Base-by-base conservation (phyloP, 2,888 invertebrate genomes). In the Diarsia rubi region DNA sequence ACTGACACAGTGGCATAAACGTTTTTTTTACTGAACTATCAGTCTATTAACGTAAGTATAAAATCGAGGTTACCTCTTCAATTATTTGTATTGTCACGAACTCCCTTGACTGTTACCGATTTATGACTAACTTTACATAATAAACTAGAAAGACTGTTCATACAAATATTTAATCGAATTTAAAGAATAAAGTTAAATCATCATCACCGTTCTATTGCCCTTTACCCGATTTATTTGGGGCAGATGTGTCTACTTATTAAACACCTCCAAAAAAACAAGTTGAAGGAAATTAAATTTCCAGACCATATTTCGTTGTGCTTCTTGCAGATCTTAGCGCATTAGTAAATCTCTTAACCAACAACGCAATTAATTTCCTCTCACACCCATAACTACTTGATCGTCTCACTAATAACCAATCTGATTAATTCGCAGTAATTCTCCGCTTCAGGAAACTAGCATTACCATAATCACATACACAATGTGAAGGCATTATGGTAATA, bases 401-500 rank as follows among this genome's bases (percentile, higher is more conserved):
- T 62, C 47, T 42, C 44, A 60, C 37, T 57, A 73, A 64, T 79
- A 79, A 72, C 70, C 71, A 77, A 62, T 16, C 42, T 79, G 37
- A 75, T 81, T 76, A 81, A 82, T 78, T 68, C 74, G 19, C 78
- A 54, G 69, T 78, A 75, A 78, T 78, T 69, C 78, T 63, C 65
- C 45, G 67, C 75, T 77, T 76, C 78, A 86, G 80, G 82, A 86
- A 84, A 79, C 77, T 71, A 65, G 64, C 72, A 89, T 88, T 83
- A 83, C 70, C 85, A 88, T 88, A 86, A 86, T 82, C 81, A 68
- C 69, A 78, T 78, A 80, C 75, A 81, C 86, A 86, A 82, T 81
- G 76, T 85, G 76, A 86, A 87, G 85, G 86, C 85, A 84, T 82
- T 88, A 88, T 88, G 86, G 42, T 85, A 88, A 89, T 85, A 49